Conservation (phyloP, 1,140 invertebrate species). For the Atta texana region DNA sequence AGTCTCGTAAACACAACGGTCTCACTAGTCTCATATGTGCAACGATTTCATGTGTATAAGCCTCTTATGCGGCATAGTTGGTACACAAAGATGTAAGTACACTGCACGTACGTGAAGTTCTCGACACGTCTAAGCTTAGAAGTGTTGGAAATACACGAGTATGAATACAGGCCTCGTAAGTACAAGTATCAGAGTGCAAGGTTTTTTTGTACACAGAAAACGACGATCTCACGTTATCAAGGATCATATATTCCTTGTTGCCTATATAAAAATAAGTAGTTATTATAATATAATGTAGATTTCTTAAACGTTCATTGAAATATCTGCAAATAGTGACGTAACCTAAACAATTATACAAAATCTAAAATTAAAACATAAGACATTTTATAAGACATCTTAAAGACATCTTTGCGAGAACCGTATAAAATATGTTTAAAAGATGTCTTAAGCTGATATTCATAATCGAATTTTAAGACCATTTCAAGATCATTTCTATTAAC, state of each 20-base stretch:
- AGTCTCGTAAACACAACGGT: slow-evolving; percentile 20
- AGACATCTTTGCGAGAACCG: too few relatives aligned
- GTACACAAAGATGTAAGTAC: slow-evolving; percentile 4
- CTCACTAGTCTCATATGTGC: slow-evolving; percentile 16
- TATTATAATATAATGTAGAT: background rate
- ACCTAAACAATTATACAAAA: too few relatives aligned
- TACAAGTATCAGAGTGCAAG: background rate
- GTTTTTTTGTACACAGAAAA: background rate
- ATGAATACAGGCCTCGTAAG: background rate
- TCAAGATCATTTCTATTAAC: too few relatives aligned
- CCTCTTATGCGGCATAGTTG: background rate
- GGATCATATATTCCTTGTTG: background rate
- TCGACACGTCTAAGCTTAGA: background rate
- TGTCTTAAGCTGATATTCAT: too few relatives aligned
- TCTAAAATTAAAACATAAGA: too few relatives aligned
- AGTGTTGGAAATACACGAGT: background rate
- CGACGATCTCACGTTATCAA: background rate
- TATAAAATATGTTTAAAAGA: too few relatives aligned
- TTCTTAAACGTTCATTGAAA: background rate
- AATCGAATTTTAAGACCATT: too few relatives aligned
- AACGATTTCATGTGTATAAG: slow-evolving; percentile 14
- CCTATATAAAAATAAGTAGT: background rate
- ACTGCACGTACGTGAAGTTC: background rate
- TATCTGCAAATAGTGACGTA: background rate
- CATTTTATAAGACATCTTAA: too few relatives aligned